Evolutionary conservation across 1,140 invertebrate species (phyloP), one percentile per base, ranked within the genome.

Genomic region (Panulirus ornatus): DNA sequence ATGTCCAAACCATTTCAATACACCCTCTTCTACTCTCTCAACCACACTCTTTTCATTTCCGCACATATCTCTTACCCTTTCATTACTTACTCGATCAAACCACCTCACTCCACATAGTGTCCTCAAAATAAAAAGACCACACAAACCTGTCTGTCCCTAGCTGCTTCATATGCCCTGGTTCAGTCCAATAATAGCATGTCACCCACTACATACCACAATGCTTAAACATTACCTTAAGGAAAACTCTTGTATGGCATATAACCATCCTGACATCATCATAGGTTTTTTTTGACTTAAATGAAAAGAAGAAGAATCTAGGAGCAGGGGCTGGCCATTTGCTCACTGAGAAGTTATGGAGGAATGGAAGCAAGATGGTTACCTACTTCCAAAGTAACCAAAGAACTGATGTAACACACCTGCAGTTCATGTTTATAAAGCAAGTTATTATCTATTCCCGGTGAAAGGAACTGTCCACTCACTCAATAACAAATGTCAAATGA

Each of bases 321-420:
- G 40, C 38, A n/a, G 81, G 36, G 75, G 73, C 51, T 78, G 85
- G 79, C 85, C 73, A 79, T 79, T 63, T 87, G 36, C 54, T 87
- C 40, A 73, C 42, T 78, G 85, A 79, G 36, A 78, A 75, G 34
- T 78, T 27, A 42, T 58, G 85, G 75, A 87, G 44, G 42, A 58
- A 76, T 78, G 75, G 51, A 66, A 87, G 85, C 38, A 87, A 75
- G 51, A 87, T 30, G 30, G 66, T 87, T 63, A 47, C 73, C 58
- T 87, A 70, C 85, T 87, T 66, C 75, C 85, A 87, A 5, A 79
- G 34, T 27, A 22, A 47, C 73, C 73, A 87, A 75, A 86, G 51
- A n/a, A 51, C 34, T 44, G 51, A 66, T n/a, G 58, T n/a, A 40
- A 79, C 51, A 79, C 38, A 73, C 51, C 47, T 76, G 34, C 51